These are phyloP conservation scores for Chrysopilus asiliformis DNA, from an alignment of 2,888 invertebrate genomes.

Conservation along the genomic window DNA sequence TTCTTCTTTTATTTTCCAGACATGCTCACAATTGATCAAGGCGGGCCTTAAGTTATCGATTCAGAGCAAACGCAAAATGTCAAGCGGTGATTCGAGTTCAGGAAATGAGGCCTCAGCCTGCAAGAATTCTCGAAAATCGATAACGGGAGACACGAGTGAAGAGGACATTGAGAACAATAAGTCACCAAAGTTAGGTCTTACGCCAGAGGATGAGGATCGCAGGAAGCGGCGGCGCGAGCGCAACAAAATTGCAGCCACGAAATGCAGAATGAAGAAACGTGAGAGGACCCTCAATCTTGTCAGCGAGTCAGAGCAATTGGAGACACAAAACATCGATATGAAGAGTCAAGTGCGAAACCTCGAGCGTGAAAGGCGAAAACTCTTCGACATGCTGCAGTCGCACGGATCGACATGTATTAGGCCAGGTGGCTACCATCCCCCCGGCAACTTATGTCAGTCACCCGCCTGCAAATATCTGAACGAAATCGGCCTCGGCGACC, in stretches of 20 bases:
- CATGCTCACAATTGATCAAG: conserved; percentile 82
- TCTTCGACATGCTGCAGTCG: conserved; percentile 64
- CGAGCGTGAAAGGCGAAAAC: conserved; percentile 61
- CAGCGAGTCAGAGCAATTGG: conserved; percentile 72
- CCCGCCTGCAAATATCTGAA: conserved; percentile 32
- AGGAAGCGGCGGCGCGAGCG: conserved; percentile 73
- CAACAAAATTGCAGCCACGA: conserved; percentile 89
- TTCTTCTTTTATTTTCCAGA: conserved; percentile 38
- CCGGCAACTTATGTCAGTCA: conserved; percentile 28
- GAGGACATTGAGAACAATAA: conserved; percentile 38
- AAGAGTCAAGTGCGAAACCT: conserved; percentile 72
- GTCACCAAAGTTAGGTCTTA: conserved; percentile 47
- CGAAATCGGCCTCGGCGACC: conserved; percentile 25
- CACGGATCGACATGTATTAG: conserved; percentile 62
- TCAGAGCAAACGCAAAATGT: conserved; percentile 72
- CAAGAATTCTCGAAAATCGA: conserved; percentile 28
- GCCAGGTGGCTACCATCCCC: conserved; percentile 27
- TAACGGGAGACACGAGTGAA: conserved; percentile 12
- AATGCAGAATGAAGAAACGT: conserved; percentile 86
- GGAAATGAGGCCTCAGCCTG: conserved; percentile 31
- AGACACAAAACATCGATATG: conserved; percentile 71
- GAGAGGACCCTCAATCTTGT: conserved; percentile 76
- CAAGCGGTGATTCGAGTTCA: conserved; percentile 46
- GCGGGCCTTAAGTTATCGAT: conserved; percentile 80
- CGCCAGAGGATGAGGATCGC: conserved; percentile 84